Conservation (phyloP, 2,797 vertebrate genomes). For the Delichon dasypus region DNA sequence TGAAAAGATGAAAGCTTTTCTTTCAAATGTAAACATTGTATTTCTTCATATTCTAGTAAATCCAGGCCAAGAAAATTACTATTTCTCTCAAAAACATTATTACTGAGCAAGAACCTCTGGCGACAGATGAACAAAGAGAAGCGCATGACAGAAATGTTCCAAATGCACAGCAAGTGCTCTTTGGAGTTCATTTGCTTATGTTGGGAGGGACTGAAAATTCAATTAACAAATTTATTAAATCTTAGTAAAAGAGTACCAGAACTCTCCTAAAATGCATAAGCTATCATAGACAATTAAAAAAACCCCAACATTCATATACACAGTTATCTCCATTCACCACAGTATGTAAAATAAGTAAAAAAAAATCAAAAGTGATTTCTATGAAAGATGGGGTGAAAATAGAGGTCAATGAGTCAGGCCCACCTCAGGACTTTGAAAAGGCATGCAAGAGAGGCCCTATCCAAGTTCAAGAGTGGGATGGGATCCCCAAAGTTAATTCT, state of each 20-base stretch:
- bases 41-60: conserved; percentile 71
- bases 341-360: conserved; percentile 67
- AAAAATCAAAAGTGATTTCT: conserved; percentile 56
- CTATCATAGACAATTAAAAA: conserved; percentile 75
- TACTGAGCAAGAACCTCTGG: conserved; percentile 74
- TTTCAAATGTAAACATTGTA: conserved; percentile 70
- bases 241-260: conserved; percentile 68
- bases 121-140: conserved; percentile 70
- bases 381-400: conserved; percentile 62
- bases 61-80: conserved; percentile 59
- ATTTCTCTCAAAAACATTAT: conserved; percentile 66
- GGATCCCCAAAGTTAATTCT: conserved; percentile 67
- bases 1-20: conserved; percentile 71
- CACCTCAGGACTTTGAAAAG: conserved; percentile 75
- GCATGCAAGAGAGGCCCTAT: conserved; percentile 71
- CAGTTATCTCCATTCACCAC: conserved; percentile 76
- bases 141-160: conserved; percentile 59
- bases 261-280: conserved; percentile 75
- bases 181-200: conserved; percentile 63
- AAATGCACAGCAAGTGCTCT: conserved; percentile 62
- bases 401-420: conserved; percentile 63
- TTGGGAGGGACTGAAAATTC: conserved; percentile 52
- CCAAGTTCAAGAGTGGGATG: conserved; percentile 67
- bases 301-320: conserved; percentile 72
- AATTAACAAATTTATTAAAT: conserved; percentile 73